Conservation (phyloP, 2,797 vertebrate species). For the Hyperoplus lanceolatus region DNA sequence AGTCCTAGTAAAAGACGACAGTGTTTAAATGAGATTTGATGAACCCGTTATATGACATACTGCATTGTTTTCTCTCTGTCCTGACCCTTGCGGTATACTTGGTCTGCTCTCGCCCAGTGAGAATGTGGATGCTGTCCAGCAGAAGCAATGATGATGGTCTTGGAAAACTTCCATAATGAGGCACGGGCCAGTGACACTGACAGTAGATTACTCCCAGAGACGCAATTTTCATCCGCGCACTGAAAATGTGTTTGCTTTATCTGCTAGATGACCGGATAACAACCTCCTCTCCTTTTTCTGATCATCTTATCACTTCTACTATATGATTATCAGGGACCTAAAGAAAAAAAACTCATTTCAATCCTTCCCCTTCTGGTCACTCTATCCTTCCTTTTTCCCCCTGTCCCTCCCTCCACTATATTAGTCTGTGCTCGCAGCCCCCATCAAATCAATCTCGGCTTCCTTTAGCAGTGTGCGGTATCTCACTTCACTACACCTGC, state of each 20-base stretch:
- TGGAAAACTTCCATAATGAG: slow-evolving; percentile 51
- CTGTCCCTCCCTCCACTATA: neutral
- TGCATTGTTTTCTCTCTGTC: slow-evolving; percentile 6
- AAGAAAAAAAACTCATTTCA: slow-evolving; percentile 1
- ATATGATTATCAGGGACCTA: slow-evolving; percentile 6
- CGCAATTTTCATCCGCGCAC: slow-evolving; percentile 28
- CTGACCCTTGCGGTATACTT: neutral
- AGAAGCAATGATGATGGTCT: slow-evolving; percentile 38
- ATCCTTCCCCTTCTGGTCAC: neutral
- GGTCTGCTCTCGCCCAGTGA: slow-evolving; percentile 26
- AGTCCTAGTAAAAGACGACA: neutral
- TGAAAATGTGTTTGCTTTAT: slow-evolving; percentile 21
- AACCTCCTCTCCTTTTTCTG: neutral
- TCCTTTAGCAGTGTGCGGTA: slow-evolving; percentile 36
- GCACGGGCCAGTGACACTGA: slow-evolving; percentile 25
- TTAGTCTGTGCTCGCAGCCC: slow-evolving; percentile 21
- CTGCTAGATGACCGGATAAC: neutral
- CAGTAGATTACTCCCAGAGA: slow-evolving; percentile 27
- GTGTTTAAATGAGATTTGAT: neutral
- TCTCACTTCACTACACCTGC: slow-evolving; percentile 55
- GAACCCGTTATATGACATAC: neutral
- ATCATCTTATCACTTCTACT: neutral
- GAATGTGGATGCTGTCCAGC: slow-evolving; percentile 41
- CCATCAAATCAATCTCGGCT: slow-evolving; percentile 48
- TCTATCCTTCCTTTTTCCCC: neutral